Evolutionary conservation across 2,797 vertebrate species (phyloP), one percentile per base, ranked within the genome.

Genomic region (Vultur gryphus): DNA sequence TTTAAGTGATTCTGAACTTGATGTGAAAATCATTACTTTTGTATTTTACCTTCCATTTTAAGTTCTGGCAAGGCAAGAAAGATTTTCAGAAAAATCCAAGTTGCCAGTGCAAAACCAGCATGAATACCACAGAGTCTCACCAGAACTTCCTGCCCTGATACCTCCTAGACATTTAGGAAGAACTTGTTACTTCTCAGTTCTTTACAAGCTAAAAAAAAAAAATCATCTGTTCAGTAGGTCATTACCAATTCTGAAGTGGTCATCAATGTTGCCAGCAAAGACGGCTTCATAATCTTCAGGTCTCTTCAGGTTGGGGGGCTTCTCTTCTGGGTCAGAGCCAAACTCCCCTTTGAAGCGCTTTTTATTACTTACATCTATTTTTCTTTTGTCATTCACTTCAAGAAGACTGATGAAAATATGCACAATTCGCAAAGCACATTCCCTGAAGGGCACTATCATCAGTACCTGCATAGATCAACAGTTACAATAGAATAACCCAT

Each of bases 181-280:
- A 82, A 77, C 16, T 51, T 26, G 37, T 48, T 59, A 87, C 15
- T 46, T 46, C 48, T 25, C 16, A n/a, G 13, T 28, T 78, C 35
- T 81, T 51, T 52, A 54, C 37, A 64, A 80, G 43, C 11, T 41
- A 67, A 89, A 88, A 82, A 39, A 37, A n/a, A 67, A 89, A 88
- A 80, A 39, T 49, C 6, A 62, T 20, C 26, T 16, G 31, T 41
- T 84, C 25, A 59, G 29, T 9, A 72, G 72, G 41, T 69, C 29
- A 29, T 91, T 97, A 99, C 99, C 99, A 48, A 99, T 99, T 96
- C 99, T 99, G 97, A 99, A 99, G 97, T 99, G 99, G 97, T 99
- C 99, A 24, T 99, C 99, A 13, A 99, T 98, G 82, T 99, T 99
- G 90, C 99, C 99, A 11, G 98, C 98, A 97, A 99, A 99, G 57